A percentile compares a stretch with the other conserved stretches of the same genome.
Evolutionary conservation across 2,797 vertebrate species (phyloP).

Genomic region (Oceanodroma leucorhoa): DNA sequence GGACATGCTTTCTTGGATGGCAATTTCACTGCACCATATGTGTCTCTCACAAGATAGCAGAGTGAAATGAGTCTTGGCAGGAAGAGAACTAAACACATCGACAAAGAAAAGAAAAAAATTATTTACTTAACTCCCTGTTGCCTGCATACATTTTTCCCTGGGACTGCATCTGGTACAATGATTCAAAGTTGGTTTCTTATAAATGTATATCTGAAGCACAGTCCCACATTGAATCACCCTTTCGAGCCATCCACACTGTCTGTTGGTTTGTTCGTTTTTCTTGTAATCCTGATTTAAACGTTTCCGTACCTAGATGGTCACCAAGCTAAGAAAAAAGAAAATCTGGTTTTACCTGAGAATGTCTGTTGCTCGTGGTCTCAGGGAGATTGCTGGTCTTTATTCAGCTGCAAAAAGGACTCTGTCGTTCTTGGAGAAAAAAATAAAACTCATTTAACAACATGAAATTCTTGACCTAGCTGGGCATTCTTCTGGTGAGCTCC

Average conservation of each 20-base stretch:
- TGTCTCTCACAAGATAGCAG: conserved; percentile 91
- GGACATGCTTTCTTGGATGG: conserved; percentile 97
- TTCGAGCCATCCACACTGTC: not conserved
- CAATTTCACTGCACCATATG: conserved; percentile 98
- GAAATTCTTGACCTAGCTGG: not conserved
- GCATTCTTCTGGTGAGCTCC: not conserved
- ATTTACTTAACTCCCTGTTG: conserved; percentile 86
- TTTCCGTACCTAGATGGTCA: not conserved
- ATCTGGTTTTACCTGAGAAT: not conserved
- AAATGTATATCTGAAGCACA: not conserved
- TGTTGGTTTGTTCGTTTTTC: not conserved
- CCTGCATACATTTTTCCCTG: conserved; percentile 71
- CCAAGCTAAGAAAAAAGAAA: not conserved
- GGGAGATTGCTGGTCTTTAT: not conserved
- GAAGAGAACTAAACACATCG: conserved; percentile 88
- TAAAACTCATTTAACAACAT: not conserved
- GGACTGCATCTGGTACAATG: conserved; percentile 12
- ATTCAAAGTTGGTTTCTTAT: conserved; percentile 37
- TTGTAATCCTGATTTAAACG: not conserved
- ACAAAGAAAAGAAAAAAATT: conserved; percentile 82
- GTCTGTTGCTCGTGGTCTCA: not conserved
- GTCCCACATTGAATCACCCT: not conserved
- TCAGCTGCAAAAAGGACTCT: not conserved
- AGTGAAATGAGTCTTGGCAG: conserved; percentile 90
- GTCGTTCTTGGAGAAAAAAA: not conserved